A percentile compares a stretch with the other conserved stretches of the same genome.
These are phyloP conservation scores for Polietes domitor DNA, from an alignment of 2,888 invertebrate genomes.

Conservation along the genomic window DNA sequence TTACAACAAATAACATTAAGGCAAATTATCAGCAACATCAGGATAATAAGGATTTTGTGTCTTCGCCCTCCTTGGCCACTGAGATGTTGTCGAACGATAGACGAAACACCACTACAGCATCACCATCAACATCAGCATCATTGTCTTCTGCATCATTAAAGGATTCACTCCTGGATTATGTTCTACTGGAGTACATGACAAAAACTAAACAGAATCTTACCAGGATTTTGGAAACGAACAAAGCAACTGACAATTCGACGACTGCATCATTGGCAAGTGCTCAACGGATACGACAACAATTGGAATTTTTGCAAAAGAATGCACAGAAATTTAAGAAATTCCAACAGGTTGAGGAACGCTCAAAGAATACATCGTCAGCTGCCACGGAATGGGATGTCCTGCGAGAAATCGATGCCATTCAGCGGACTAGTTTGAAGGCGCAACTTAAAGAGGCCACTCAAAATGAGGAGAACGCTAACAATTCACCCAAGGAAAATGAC, in stretches of 20 bases:
- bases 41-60: conserved; percentile 31
- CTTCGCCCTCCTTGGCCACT: background rate
- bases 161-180: conserved; percentile 38
- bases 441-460: conserved; percentile 1
- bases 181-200: conserved; percentile 14
- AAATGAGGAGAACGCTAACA: background rate
- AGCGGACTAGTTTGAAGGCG: background rate
- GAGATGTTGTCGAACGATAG: conserved; percentile 9
- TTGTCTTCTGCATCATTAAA: conserved; percentile 21
- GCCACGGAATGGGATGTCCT: background rate
- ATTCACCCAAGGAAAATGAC: background rate
- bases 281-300: conserved; percentile 48
- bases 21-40: conserved; percentile 32
- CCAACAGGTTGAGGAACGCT: conserved; percentile 36
- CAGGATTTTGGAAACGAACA: conserved; percentile 13
- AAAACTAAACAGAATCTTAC: conserved; percentile 40
- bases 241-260: conserved; percentile 1
- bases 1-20: conserved; percentile 15
- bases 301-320: conserved; percentile 62
- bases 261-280: background rate
- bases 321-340: conserved; percentile 42
- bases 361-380: conserved; percentile 5
- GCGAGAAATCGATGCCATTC: background rate
- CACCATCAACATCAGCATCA: background rate
- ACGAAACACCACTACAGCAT: background rate